Evolutionary conservation across 2,888 invertebrate genomes (phyloP).

Genomic region (Ephialtes manifestator): DNA sequence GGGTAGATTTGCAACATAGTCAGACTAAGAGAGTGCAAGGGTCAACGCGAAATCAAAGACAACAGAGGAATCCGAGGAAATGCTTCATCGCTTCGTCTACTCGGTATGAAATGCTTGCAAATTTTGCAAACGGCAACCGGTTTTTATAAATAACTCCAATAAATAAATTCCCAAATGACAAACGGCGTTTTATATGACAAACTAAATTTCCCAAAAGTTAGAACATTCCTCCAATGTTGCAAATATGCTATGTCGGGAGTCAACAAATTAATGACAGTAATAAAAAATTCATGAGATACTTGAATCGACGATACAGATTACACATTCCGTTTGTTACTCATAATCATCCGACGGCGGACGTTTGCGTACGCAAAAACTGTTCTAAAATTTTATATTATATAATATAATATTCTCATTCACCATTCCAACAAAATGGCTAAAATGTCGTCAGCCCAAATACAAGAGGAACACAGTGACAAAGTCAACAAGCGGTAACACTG

Average conservation of each 20-base stretch:
- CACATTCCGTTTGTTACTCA: not conserved
- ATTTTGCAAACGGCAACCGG: too few relatives aligned
- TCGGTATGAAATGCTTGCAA: too few relatives aligned
- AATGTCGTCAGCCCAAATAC: not conserved
- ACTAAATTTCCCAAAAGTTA: too few relatives aligned
- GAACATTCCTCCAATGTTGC: too few relatives aligned
- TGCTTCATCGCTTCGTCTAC: not conserved
- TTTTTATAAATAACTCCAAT: too few relatives aligned
- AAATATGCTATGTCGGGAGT: too few relatives aligned
- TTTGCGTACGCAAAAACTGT: slow-evolving; percentile 9
- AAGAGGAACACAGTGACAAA: slow-evolving; percentile 14
- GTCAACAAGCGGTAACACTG: slow-evolving; percentile 28
- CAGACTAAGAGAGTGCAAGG: slow-evolving; percentile 8
- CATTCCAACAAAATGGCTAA: not conserved
- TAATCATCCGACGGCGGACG: slow-evolving; percentile 44
- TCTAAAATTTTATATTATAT: not conserved
- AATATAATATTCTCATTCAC: not conserved
- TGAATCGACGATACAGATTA: not conserved
- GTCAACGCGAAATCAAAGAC: not conserved
- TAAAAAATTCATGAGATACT: not conserved
- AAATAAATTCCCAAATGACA: too few relatives aligned
- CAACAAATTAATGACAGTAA: not conserved
- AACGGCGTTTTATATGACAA: too few relatives aligned
- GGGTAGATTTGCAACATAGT: slow-evolving; percentile 4
- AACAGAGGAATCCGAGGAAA: not conserved